Base-by-base conservation (phyloP, 2,888 invertebrate species). In the Palloptera scutellata region DNA sequence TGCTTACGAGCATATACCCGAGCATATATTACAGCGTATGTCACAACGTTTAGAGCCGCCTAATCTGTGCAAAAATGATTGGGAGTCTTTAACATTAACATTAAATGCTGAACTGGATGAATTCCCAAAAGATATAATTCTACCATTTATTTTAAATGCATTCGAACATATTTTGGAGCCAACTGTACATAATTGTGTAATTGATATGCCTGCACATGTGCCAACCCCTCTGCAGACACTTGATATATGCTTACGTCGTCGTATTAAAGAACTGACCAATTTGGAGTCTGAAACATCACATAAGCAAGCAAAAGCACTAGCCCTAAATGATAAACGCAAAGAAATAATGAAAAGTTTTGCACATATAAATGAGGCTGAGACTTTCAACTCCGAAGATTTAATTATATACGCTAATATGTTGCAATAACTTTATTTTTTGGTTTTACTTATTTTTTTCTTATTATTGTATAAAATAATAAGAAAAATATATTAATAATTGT, bases 301-400 rank as follows among this genome's bases (percentile, higher is more conserved):
- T n/a, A 75, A 76, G 20, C 60, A 69, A 15, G n/a, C 57, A 2
- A 63, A 61, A 20, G 77, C 81, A 9, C 62, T 60, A 6, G 15
- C 52, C 11, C 66, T 84, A 43, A 84, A 82, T 71, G 67, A 67
- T 4, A 76, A 73, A 68, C 76, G 83, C 13, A 81, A 80, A 68
- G 61, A 70, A 9, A 78, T 83, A 61, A 66, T 84, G 1, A 59
- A 67, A 54, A 6, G 30, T 15, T 67, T 68, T 61, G 55, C 67
- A 43, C 52, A 70, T 41, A 40, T 43, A 48, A 45, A 65, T 42
- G 5, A 30, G 30, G 2, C 30, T 30, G 30, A 2, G 41, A 17
- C 17, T 8, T 17, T 48, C 1, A 40, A 61, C 12, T 5, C 15
- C 4, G 20, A 61, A 10, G 55, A 68, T 48, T 52, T 73, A 19